These are phyloP conservation scores for Calameuta filiformis DNA, from an alignment of 2,888 invertebrate species.

Conservation along the genomic window DNA sequence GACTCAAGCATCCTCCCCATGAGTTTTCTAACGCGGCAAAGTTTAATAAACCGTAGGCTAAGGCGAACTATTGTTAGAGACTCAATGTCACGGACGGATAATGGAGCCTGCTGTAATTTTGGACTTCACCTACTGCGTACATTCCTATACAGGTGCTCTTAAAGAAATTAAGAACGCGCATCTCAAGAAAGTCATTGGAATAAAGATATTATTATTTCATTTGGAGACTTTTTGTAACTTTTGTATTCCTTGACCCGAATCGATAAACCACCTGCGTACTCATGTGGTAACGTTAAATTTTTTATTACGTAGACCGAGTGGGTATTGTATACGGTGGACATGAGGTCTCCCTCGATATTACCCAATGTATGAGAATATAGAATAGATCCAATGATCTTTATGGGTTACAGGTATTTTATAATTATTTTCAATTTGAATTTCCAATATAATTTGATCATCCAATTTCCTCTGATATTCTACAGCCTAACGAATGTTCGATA, in stretches of 20 bases:
- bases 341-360: not conserved
- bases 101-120: not conserved
- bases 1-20: constrained; percentile 22
- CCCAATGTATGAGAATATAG: not conserved
- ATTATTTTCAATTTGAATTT: not conserved
- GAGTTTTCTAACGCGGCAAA: constrained; percentile 16
- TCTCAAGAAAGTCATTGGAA: not conserved
- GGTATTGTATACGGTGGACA: not conserved
- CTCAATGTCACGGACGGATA: not conserved
- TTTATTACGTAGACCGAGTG: not conserved
- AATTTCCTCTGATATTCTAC: not conserved
- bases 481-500: not conserved
- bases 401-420: not conserved
- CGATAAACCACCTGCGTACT: not conserved
- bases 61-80: constrained; percentile 3
- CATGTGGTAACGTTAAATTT: not conserved
- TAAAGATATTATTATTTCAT: not conserved
- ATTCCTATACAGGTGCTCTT: not conserved
- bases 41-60: constrained; percentile 13
- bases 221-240: not conserved
- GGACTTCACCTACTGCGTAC: not conserved
- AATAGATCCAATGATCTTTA: not conserved
- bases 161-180: not conserved
- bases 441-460: not conserved
- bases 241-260: not conserved